phyloP scores from a whole-genome alignment of 2,797 vertebrate species.

The Glossophaga mutica region DNA sequence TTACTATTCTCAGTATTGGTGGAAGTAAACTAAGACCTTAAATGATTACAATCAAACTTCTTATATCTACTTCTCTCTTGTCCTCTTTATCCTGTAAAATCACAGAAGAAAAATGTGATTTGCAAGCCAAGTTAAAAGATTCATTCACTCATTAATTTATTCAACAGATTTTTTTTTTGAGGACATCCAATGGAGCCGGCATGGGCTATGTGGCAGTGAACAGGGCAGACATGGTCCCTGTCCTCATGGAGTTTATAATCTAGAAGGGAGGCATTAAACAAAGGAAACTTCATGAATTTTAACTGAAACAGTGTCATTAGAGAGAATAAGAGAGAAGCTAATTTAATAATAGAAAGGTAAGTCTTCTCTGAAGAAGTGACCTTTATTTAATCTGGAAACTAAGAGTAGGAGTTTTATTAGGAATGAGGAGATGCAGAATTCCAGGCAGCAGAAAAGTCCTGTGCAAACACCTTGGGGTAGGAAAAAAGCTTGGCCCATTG shows the following conservation, averaged over 20 bases:
- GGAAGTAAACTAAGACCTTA: neutral
- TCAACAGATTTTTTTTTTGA: neutral
- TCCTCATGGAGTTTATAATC: neutral
- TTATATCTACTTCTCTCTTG: neutral
- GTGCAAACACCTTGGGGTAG: neutral
- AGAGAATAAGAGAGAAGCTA: neutral
- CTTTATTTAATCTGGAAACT: slow-evolving; percentile 22
- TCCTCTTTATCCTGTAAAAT: neutral
- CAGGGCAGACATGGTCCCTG: neutral
- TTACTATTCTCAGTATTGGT: neutral
- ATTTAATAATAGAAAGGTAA: slow-evolving; percentile 10
- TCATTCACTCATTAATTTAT: slow-evolving; percentile 15
- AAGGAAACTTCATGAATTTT: neutral
- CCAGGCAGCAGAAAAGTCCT: neutral
- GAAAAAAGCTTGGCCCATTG: neutral
- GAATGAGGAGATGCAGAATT: neutral
- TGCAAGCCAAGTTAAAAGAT: slow-evolving; percentile 27
- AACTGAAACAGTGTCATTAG: neutral
- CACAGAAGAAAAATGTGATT: neutral
- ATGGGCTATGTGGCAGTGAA: neutral
- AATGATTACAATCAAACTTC: neutral
- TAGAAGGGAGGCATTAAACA: neutral
- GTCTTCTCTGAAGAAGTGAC: neutral
- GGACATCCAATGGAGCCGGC: neutral
- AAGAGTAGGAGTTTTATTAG: neutral